Evolutionary conservation across 1,140 invertebrate species (phyloP).

Genomic region (Platyura marginata): DNA sequence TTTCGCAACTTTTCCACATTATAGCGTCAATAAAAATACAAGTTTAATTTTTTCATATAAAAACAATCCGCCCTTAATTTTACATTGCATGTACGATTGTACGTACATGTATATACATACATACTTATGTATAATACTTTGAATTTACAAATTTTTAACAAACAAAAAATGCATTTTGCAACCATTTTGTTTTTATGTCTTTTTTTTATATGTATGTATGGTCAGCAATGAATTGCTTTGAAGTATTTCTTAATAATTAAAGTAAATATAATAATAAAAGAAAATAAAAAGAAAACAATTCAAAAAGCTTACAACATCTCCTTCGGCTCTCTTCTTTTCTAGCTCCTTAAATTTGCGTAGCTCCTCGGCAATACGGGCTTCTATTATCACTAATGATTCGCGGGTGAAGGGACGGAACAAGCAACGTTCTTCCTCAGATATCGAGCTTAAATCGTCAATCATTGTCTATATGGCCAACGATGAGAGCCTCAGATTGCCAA

Average conservation of each 20-base stretch:
- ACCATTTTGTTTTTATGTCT: too few species aligned
- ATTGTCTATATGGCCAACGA: conserved; percentile 41
- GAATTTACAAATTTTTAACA: too few species aligned
- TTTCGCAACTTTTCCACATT: too few species aligned
- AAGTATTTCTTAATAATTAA: neutral
- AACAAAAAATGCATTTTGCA: too few species aligned
- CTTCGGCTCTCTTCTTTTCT: conserved; percentile 87
- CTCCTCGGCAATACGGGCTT: conserved; percentile 84
- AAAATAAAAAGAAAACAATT: conserved; percentile 7
- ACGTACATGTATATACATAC: too few species aligned
- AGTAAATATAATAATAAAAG: neutral
- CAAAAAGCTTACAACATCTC: conserved; percentile 50
- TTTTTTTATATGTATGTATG: neutral
- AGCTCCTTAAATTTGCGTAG: conserved; percentile 88
- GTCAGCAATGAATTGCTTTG: neutral
- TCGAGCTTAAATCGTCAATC: conserved; percentile 76
- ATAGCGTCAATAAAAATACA: too few species aligned
- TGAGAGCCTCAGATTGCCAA: conserved; percentile 27
- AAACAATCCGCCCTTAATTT: too few species aligned
- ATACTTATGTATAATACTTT: too few species aligned
- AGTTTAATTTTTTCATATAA: too few species aligned
- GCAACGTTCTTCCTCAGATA: conserved; percentile 82
- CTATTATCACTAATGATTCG: conserved; percentile 85
- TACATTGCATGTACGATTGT: too few species aligned
- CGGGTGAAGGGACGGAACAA: conserved; percentile 95